Base-by-base conservation (phyloP, 2,113 vertebrate genomes). In the Willisornis vidua region DNA sequence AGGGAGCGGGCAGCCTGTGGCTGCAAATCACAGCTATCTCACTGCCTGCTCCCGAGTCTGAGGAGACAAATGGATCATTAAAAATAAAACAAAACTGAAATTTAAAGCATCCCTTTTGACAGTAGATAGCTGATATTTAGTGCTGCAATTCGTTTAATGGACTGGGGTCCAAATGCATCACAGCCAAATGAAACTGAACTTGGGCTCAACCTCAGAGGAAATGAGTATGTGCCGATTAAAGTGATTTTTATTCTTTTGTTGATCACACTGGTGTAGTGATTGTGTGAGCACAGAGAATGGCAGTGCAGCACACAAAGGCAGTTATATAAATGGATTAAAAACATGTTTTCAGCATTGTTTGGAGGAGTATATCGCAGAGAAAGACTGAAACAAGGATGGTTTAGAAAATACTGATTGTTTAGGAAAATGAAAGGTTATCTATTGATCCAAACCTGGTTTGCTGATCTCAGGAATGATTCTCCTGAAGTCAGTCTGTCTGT, bases 1-100 rank as follows among this genome's bases (percentile, higher is more conserved):
- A 76, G 52, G 87, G 51, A 91, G 76, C 3, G 1, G 95, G 94
- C 89, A 96, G 93, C 87, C 87, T 61, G 91, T 7, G 76, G 94
- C 91, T 89, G 89, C 89, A 86, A 95, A 95, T 96, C 96, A 87
- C 82, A 94, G 81, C 75, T 89, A 66, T 57, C 70, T 80, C 78
- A 11, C 58, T 74, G 83, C 76, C 49, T 85, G 94, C 74, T 94
- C 63, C 88, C 0, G 3, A 83, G 67, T 51, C 78, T 87, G 72
- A 59, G 80, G 51, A 94, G 51, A 93, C 35, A 92, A 94, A 92
- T 66, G 51, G 62, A 95, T 95, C 75, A 77, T 96, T 93, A 89
- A 94, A 97, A 94, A 94, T 71, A 61, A 90, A 96, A 78, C 35
- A 45, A 76, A 77, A 59, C n/a, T 26, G 66, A 84, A 92, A 86